Evolutionary conservation across 1,140 invertebrate species (phyloP).

Genomic region (Palaemon carinicauda): DNA sequence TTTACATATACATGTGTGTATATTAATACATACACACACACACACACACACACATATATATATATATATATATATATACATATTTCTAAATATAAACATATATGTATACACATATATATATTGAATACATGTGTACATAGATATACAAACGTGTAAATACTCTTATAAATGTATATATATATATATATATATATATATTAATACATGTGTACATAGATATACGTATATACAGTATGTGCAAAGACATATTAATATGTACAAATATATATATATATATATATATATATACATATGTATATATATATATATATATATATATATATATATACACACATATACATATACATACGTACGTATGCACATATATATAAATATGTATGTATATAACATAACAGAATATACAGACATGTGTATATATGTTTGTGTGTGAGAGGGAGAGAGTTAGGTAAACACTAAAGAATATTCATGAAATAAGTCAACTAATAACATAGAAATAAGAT

Average conservation of each 20-base stretch:
- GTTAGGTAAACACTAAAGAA: neutral
- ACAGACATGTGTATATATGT: no score
- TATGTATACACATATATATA: constrained; percentile 8
- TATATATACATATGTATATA: neutral
- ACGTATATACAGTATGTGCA: no score
- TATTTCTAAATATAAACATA: no score
- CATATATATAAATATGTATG: neutral
- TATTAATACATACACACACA: no score
- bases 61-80: constrained; percentile 11
- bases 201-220: neutral
- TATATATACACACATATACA: neutral
- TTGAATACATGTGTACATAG: neutral
- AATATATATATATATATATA: constrained; percentile 18
- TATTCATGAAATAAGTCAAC: neutral
- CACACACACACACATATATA: neutral
- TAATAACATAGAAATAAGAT: no score
- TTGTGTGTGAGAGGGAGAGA: no score
- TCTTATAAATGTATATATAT: no score
- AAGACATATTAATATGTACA: neutral
- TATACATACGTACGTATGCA: neutral
- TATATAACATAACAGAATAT: neutral
- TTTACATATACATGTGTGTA: no score
- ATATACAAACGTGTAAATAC: no score
- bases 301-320: neutral
- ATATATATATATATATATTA: constrained; percentile 13